Evolutionary conservation across 2,797 vertebrate genomes (phyloP).

Genomic region (Karalla daura): DNA sequence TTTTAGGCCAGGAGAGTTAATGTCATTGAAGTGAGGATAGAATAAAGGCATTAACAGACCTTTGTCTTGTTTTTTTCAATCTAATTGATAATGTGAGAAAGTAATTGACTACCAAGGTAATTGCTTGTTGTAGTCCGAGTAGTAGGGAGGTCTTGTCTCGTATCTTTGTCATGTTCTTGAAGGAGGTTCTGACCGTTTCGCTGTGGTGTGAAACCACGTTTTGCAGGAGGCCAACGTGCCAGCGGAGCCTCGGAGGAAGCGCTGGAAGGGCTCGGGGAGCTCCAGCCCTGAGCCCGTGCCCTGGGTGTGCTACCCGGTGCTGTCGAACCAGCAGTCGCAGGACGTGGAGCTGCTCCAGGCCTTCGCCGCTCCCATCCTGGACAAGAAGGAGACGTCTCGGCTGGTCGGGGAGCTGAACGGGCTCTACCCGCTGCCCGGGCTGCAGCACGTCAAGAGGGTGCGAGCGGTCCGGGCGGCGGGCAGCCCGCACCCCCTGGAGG

Average conservation of each 20-base stretch:
- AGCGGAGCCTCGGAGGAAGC: slow-evolving; percentile 84
- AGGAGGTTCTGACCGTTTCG: slow-evolving; percentile 23
- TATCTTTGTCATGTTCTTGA: too few species aligned
- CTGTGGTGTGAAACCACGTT: slow-evolving; percentile 40
- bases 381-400: slow-evolving; percentile 87
- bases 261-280: slow-evolving; percentile 62
- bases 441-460: slow-evolving; percentile 90
- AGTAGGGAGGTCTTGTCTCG: too few species aligned
- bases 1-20: too few species aligned
- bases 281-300: slow-evolving; percentile 34
- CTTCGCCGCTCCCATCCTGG: slow-evolving; percentile 84
- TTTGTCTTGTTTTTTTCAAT: too few species aligned
- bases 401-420: slow-evolving; percentile 82
- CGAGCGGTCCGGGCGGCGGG: slow-evolving; percentile 69
- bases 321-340: slow-evolving; percentile 85
- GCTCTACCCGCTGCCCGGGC: slow-evolving; percentile 76
- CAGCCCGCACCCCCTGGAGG: slow-evolving; percentile 79
- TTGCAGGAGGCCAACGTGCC: slow-evolving; percentile 47
- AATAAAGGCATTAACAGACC: too few species aligned
- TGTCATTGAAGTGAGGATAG: too few species aligned
- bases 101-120: too few species aligned
- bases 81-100: too few species aligned
- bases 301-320: slow-evolving; percentile 84
- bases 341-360: slow-evolving; percentile 79
- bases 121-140: too few species aligned